These are phyloP conservation scores for Pangasius krempfi DNA, from an alignment of 2,797 vertebrate genomes.

Conservation along the genomic window DNA sequence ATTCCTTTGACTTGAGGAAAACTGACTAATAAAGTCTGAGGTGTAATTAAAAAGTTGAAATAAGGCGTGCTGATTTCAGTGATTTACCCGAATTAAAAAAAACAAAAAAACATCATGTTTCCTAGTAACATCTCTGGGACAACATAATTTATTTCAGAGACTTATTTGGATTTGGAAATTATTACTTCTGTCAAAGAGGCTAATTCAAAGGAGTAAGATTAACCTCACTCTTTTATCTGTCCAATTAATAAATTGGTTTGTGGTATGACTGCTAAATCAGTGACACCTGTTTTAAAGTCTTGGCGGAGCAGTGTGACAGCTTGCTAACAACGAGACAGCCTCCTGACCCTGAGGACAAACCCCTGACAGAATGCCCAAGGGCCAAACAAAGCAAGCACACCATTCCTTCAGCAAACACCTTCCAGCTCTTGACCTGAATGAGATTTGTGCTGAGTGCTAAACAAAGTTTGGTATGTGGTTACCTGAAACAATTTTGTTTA, in stretches of 20 bases:
- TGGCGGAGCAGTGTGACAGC: slow-evolving; percentile 59
- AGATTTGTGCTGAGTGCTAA: slow-evolving; percentile 54
- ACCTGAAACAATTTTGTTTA: slow-evolving; percentile 53
- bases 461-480: slow-evolving; percentile 55
- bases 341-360: slow-evolving; percentile 55
- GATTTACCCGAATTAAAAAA: background rate
- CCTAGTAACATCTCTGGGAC: background rate
- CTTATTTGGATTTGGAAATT: slow-evolving; percentile 7
- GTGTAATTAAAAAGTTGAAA: slow-evolving; percentile 17
- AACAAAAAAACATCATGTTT: background rate
- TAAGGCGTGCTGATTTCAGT: background rate
- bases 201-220: background rate
- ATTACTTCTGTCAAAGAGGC: background rate
- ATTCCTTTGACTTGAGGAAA: background rate
- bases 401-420: slow-evolving; percentile 59
- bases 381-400: slow-evolving; percentile 56
- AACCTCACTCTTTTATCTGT: slow-evolving; percentile 13
- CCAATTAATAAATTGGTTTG: slow-evolving; percentile 56
- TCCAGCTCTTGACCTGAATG: slow-evolving; percentile 54
- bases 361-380: slow-evolving; percentile 53
- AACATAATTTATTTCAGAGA: background rate
- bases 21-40: background rate
- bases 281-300: slow-evolving; percentile 54
- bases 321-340: slow-evolving; percentile 60
- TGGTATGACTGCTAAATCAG: slow-evolving; percentile 39